Base-by-base conservation (phyloP, 2,888 invertebrate genomes). In the Caenorhabditis auriculariae region DNA sequence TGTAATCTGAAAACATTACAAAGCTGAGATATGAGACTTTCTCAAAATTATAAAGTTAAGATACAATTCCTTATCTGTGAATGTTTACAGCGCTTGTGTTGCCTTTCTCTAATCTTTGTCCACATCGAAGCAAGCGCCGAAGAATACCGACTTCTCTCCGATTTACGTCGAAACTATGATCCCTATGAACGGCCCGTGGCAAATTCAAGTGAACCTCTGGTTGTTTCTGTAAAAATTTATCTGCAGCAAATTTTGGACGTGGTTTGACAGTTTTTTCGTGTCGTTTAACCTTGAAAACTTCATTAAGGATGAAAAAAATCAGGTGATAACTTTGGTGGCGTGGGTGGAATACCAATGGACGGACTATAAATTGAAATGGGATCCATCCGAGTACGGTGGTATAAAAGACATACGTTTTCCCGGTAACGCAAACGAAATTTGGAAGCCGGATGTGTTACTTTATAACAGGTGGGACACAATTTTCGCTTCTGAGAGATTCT, bases 311-410 rank as follows among this genome's bases (percentile, higher is more conserved):
- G 74, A 74, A 45, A 76, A 76, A 59, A 74, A 76, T 32, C 75
- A 76, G 55, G 72, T 76, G 15, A 69, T 76, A 19, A 73, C 72
- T 4, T 49, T 76, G 46, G 71, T 72, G 2, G 72, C 74, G 2
- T 76, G 74, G 74, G 67, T 76, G 29, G 69, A 74, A 63, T 76
- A 76, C 46, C 74, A 66, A 21, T 75, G 75, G 75, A 69, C 64
- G n/a, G 75, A 75, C 54, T 73, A 73, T 50, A 75, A 75, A 43
- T 55, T 75, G 45, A 69, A 66, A 19, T 75, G 75, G 75, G 69
- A 73, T 35, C 75, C 75, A 12, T 46, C 51, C 21, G 73, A 73
- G 47, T 75, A 75, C 38, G 75, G 68, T 9, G 73, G 70, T 4
- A 73, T 75, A 21, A 65, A 66, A 38, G 75, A 75, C 49, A 69